Evolutionary conservation across 2,797 vertebrate species (phyloP), one percentile per base, ranked within the genome.

Genomic region (Vireo griseus): DNA sequence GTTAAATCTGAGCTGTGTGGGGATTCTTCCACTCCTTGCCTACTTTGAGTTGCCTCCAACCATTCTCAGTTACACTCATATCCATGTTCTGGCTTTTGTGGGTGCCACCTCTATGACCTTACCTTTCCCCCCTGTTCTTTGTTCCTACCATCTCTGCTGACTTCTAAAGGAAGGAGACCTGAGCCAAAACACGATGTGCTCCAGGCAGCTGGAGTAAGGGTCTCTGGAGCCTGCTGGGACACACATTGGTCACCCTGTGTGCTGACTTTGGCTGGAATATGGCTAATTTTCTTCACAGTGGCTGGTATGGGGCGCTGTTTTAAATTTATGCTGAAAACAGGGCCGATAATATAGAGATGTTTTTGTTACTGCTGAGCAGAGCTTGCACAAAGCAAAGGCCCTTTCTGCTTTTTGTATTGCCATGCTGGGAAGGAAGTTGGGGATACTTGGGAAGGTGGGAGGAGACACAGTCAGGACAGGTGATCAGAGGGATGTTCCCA

Each of bases 311-410:
- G 26, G 7, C 28, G 50, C 28, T 62, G 37, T 39, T 76, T 45
- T 33, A 19, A n/a, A 57, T 82, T 50, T 31, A 20, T 57, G 44
- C 42, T 29, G 37, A 29, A 29, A n/a, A 37, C 13, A 9, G n/a
- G 1, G 1, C 12, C 63, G 37, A 39, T n/a, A 45, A 63, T 22
- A 31, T 0, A 33, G 42, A 50, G 19, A 55, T 33, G 6, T 4
- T 82, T 62, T 33, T 69, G 8, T n/a, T 24, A 9, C 10, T 69
- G 20, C 28, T 63, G 42, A 29, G 5, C 31, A 16, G 40, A 9
- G n/a, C 20, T 63, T 50, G 15, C 13, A 76, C n/a, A 50, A 37
- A 63, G 16, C 22, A 3, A 37, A 75, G 24, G 24, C 12, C 37
- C 63, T 39, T 33, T 45, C 50, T 69, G 14, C 50, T 57, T 29